Evolutionary conservation across 2,888 invertebrate genomes (phyloP), one percentile per base, ranked within the genome.

Genomic region (Melipona bicolor): DNA sequence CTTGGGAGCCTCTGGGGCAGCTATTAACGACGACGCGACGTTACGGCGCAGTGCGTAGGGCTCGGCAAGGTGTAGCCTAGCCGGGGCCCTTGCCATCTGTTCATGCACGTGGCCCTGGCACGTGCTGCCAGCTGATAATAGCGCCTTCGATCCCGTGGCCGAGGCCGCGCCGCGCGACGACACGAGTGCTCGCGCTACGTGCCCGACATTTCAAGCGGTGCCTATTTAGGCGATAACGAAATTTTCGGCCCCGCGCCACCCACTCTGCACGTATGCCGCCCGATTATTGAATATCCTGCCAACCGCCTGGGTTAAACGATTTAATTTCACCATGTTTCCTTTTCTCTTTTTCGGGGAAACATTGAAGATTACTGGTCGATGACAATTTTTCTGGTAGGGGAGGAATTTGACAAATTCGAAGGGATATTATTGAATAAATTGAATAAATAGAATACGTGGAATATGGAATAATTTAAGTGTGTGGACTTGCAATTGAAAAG

Each of bases 51-150:
- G 85, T 87, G 86, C 88, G 90, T 87, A 88, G 88, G 90, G 91
- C 85, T 89, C 52, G 88, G 88, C 93, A 93, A 93, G 93, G 93
- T 93, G 93, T 93, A 93, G 88, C 92, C 64, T 43, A 43, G 9
- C 21, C 52, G 21, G 89, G 89, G 90, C 90, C 90, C 91, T 90
- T 88, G 90, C 92, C 93, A 93, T 93, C 93, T 93, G 93, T 92
- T 92, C 91, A 89, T 79, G 91, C 93, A 93, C 93, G 93, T 93
- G 93, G 93, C 92, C 88, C 90, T 76, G 91, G 93, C 93, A 93
- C 93, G 93, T 93, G 93, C 91, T 90, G 90, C 90, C 91, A 90
- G 91, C 92, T 92, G 93, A 93, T 93, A 93, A 93, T 92, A 92
- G 92, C 81, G 81, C 88, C 80, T 74, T 67, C 73, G 77, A 76